These are phyloP conservation scores for Fulica atra DNA, from an alignment of 2,113 vertebrate species.

Conservation along the genomic window DNA sequence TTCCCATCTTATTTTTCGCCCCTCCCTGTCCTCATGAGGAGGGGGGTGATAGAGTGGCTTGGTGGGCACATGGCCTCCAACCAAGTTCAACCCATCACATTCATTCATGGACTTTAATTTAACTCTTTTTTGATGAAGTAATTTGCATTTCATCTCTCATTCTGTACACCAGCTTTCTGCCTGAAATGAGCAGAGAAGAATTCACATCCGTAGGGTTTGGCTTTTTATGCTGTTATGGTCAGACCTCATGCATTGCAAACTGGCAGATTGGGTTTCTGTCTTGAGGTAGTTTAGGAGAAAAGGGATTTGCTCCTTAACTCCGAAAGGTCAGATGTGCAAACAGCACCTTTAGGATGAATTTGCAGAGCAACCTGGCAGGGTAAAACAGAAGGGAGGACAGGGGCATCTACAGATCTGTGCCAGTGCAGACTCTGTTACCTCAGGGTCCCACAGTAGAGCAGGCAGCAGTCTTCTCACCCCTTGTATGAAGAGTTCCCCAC, in stretches of 20 bases:
- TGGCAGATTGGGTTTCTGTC: not conserved
- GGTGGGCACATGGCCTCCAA: no score
- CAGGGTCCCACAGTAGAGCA: not conserved
- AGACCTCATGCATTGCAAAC: not conserved
- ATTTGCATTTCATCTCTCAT: not conserved
- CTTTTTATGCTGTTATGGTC: not conserved
- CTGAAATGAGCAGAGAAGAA: not conserved
- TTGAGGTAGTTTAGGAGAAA: not conserved
- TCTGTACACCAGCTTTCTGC: not conserved
- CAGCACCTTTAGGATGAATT: not conserved
- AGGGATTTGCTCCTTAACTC: not conserved
- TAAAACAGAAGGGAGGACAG: not conserved
- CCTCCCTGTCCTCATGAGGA: no score
- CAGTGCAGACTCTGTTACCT: not conserved
- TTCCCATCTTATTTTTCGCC: no score
- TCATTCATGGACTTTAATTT: not conserved
- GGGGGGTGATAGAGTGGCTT: no score
- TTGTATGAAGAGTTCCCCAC: not conserved
- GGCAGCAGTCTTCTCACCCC: not conserved
- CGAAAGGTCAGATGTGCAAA: not conserved
- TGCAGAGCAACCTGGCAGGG: not conserved
- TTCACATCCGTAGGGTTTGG: not conserved
- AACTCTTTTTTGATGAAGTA: not conserved
- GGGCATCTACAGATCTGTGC: not conserved
- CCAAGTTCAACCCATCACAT: no score